Base-by-base conservation (phyloP, 2,113 vertebrate species). In the Etia nguti region DNA sequence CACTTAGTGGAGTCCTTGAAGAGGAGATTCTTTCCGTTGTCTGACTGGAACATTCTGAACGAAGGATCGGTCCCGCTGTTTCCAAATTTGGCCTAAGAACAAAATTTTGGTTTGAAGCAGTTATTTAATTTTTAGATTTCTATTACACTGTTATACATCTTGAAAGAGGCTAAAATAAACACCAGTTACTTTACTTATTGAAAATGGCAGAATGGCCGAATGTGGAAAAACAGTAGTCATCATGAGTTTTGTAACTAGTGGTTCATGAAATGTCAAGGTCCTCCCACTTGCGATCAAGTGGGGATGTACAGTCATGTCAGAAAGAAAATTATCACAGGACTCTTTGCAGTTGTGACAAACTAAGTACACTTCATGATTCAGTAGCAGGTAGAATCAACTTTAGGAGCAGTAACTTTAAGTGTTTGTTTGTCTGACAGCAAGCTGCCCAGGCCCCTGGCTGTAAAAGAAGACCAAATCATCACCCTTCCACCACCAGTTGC, bases 1-100 rank as follows among this genome's bases (percentile, higher is more conserved):
- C 97, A 97, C 86, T 96, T 93, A 4, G 97, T 96, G 73, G 94
- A 94, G 89, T 97, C 96, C 52, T 96, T 96, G 89, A 97, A 97
- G 75, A 97, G 95, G 10, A 96, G 95, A 86, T 97, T 95, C 34
- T 90, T 96, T 31, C 88, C 95, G 0, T 7, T n/a, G 0, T n/a
- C 6, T 15, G 96, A 95, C 48, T 89, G 11, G 84, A 96, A 97
- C 89, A 97, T 26, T 12, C 18, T 92, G 86, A 96, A 97, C 1
- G 15, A 0, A 3, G 9, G 0, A 10, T 87, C 54, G 5, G 2
- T 80, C 68, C 15, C 36, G 7, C 0, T 9, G 12, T 0, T 0
- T 18, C 94, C 92, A 87, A 93, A 93, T 80, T 10, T 77, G 6
- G 3, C 3, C 96, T 97, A 29, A 87, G 3, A 65, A 52, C 12